A percentile compares a stretch with the other conserved stretches of the same genome.
Evolutionary conservation across 2,797 vertebrate species (phyloP).

Genomic region (Sebastes hubbsi): DNA sequence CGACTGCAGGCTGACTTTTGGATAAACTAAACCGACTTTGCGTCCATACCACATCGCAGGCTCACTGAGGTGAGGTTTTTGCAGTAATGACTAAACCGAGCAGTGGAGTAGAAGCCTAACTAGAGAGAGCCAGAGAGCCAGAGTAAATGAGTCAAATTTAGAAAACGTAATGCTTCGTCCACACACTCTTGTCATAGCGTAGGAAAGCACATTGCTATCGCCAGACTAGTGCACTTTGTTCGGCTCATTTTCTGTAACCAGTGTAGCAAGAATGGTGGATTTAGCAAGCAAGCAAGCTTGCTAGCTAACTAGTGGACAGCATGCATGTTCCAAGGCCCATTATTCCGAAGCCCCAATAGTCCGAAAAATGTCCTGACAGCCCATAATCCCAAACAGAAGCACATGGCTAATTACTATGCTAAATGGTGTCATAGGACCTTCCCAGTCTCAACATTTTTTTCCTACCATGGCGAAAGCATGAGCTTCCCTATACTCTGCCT

Average conservation of each 20-base stretch:
- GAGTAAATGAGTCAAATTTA: not conserved
- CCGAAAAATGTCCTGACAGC: too few relatives aligned
- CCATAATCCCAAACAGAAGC: too few relatives aligned
- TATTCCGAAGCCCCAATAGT: too few relatives aligned
- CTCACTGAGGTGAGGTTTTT: not conserved
- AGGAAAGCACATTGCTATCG: not conserved
- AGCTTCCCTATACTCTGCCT: too few relatives aligned
- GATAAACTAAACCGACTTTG: not conserved
- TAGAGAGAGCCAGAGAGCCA: too few relatives aligned
- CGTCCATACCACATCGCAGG: accelerated
- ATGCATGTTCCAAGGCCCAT: too few relatives aligned
- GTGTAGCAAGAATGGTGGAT: not conserved
- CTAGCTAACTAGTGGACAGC: too few relatives aligned
- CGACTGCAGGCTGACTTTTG: not conserved
- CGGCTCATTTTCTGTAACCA: not conserved
- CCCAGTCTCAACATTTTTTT: too few relatives aligned
- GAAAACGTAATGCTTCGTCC: not conserved
- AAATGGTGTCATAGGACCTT: too few relatives aligned
- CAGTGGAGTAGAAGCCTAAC: not conserved
- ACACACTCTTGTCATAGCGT: not conserved
- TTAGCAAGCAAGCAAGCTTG: not conserved
- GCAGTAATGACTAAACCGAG: too few relatives aligned
- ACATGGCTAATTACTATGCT: too few relatives aligned
- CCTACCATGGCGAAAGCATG: too few relatives aligned
- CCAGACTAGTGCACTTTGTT: accelerated